phyloP scores from a whole-genome alignment of 1,140 invertebrate genomes.

The Anastrepha ludens region DNA sequence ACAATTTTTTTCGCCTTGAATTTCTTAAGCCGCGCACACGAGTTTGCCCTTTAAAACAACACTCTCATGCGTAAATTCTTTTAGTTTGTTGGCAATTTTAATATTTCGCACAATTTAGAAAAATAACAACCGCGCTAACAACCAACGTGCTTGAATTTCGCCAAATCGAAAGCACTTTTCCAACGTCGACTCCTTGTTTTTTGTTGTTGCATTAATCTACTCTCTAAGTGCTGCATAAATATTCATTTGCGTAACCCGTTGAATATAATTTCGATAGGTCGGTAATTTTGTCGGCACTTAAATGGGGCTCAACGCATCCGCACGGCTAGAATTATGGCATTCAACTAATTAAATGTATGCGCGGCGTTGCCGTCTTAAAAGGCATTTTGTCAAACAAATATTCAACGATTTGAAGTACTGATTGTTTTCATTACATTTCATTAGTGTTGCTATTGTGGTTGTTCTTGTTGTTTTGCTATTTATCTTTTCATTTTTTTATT shows the following conservation, averaged over 20 bases:
- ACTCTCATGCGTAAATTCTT: neutral
- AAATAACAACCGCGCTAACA: neutral
- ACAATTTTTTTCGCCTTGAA: neutral
- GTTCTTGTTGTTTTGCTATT: neutral
- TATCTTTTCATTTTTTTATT: neutral
- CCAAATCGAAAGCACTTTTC: slow-evolving; percentile 16
- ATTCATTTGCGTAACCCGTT: neutral
- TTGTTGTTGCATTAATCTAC: no score
- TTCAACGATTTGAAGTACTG: slow-evolving; percentile 37
- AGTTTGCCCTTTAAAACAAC: neutral
- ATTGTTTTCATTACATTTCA: slow-evolving; percentile 35
- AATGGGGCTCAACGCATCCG: slow-evolving; percentile 60
- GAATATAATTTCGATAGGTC: slow-evolving; percentile 59
- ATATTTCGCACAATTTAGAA: no score
- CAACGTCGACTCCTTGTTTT: neutral
- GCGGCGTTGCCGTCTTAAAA: slow-evolving; percentile 69
- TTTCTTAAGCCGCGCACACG: neutral
- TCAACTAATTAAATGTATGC: slow-evolving; percentile 70
- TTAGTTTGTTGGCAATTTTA: no score
- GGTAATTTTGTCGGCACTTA: neutral
- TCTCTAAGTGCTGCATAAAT: neutral
- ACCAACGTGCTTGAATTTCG: neutral
- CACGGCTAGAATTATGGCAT: slow-evolving; percentile 70
- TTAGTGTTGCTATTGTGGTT: slow-evolving; percentile 6
- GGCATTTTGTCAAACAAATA: slow-evolving; percentile 58